phyloP scores from a whole-genome alignment of 2,797 vertebrate species.

The Lacerta viridis region DNA sequence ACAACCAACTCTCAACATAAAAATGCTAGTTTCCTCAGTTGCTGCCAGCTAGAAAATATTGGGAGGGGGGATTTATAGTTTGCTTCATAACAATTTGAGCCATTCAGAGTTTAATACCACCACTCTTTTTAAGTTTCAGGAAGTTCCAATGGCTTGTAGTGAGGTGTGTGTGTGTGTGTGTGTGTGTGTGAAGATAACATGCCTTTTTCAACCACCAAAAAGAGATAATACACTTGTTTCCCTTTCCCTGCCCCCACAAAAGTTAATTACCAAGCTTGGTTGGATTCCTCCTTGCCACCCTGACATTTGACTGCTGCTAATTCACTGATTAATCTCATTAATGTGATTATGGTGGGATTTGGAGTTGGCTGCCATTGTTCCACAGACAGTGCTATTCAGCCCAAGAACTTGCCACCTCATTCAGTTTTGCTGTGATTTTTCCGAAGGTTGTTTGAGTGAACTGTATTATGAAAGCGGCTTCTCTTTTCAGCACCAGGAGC shows the following conservation, averaged over 20 bases:
- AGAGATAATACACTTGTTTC: conserved; percentile 12
- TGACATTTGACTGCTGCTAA: conserved; percentile 89
- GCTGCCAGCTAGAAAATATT: conserved; percentile 46
- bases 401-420: conserved; percentile 67
- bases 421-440: conserved; percentile 69
- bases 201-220: conserved; percentile 46
- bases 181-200: conserved; percentile 26
- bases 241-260: conserved; percentile 63
- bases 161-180: background rate
- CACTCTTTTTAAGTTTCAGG: conserved; percentile 44
- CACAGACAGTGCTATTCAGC: conserved; percentile 77
- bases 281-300: conserved; percentile 82
- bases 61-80: conserved; percentile 35
- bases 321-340: conserved; percentile 92
- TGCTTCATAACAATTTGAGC: conserved; percentile 17
- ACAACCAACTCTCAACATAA: conserved; percentile 36
- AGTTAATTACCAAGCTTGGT: conserved; percentile 87
- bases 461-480: conserved; percentile 56
- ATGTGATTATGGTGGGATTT: conserved; percentile 88
- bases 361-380: conserved; percentile 86
- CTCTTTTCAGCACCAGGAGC: conserved; percentile 88
- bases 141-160: conserved; percentile 37
- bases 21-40: conserved; percentile 51
- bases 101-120: conserved; percentile 44
- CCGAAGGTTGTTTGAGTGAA: conserved; percentile 69